Percentiles rank a stretch among this genome's conserved stretches.
phyloP scores from a whole-genome alignment of 2,797 vertebrate species.

The Chaenodraco wilsoni region DNA sequence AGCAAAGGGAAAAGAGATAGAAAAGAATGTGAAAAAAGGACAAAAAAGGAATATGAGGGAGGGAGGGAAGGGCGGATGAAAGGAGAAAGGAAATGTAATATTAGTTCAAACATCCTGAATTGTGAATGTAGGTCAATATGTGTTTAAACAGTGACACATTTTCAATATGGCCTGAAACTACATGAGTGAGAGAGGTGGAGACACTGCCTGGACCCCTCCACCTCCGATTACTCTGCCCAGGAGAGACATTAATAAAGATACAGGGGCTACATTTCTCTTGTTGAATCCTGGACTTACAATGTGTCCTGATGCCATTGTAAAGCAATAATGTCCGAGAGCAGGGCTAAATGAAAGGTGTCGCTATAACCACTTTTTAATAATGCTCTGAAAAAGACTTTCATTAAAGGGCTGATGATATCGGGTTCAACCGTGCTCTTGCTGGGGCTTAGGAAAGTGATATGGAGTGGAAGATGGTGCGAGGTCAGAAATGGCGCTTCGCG shows the following conservation, averaged over 20 bases:
- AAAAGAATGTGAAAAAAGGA: not conserved
- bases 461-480: constrained; percentile 28
- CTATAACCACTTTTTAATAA: constrained; percentile 64
- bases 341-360: constrained; percentile 56
- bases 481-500: constrained; percentile 17
- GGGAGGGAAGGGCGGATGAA: not conserved
- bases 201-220: constrained; percentile 12
- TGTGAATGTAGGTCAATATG: constrained; percentile 44
- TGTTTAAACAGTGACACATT: constrained; percentile 25
- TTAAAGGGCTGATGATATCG: constrained; percentile 55
- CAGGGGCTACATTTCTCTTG: constrained; percentile 24
- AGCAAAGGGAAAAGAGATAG: not conserved
- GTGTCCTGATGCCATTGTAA: constrained; percentile 35
- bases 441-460: constrained; percentile 46
- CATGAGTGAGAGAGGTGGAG: constrained; percentile 42
- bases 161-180: constrained; percentile 26
- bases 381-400: constrained; percentile 53
- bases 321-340: constrained; percentile 21
- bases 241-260: constrained; percentile 46
- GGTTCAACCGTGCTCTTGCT: constrained; percentile 21
- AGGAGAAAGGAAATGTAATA: constrained; percentile 27
- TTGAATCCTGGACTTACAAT: constrained; percentile 20
- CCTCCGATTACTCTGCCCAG: constrained; percentile 34
- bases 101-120: constrained; percentile 38
- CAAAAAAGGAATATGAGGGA: not conserved